Base-by-base conservation (phyloP, 1,140 invertebrate species). In the Rhyacophila brunnea region DNA sequence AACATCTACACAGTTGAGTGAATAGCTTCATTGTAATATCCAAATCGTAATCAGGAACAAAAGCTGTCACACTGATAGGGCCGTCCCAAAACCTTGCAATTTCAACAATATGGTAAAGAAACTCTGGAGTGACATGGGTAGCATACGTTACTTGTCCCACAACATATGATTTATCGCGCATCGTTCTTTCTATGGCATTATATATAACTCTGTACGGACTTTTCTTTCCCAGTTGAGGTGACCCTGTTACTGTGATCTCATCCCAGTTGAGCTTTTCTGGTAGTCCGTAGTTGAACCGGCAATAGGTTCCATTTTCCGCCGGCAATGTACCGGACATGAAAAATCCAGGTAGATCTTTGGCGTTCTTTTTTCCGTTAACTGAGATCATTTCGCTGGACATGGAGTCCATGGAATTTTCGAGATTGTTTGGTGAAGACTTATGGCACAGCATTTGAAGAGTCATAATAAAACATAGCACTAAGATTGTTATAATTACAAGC, bases 71-170 rank as follows among this genome's bases (percentile, higher is more conserved):
- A 64, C 87, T 89, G 4, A 91, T 77, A 0, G 86, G 86, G 2
- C 88, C 89, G 60, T 90, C 84, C 89, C 89, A 88, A 63, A 79
- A 69, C 65, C 71, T 77, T 1, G 83, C 83, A n/a, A 91, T 79
- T 70, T 89, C 86, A 7, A 82, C 79, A 11, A 90, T 72, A 59
- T 87, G 85, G 60, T 85, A 84, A 35, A 90, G 74, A 73, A 88
- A 89, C 69, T 90, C 87, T 1, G 85, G 83, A 0, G 87, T 89
- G 0, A 86, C 84, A 70, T 91, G 89, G 1, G 87, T 89, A n/a
- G 81, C 86, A 36, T 87, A 82, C 0, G 87, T 89, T 1, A 87
- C 79, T 7, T 73, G 73, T 19, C 76, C 68, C 56, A 72, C 70
- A 48, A 69, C 70, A 46, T 68, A 75, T 34, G 71, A 42, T 67